Conservation (phyloP, 2,113 vertebrate species). For the Panthera uncia region DNA sequence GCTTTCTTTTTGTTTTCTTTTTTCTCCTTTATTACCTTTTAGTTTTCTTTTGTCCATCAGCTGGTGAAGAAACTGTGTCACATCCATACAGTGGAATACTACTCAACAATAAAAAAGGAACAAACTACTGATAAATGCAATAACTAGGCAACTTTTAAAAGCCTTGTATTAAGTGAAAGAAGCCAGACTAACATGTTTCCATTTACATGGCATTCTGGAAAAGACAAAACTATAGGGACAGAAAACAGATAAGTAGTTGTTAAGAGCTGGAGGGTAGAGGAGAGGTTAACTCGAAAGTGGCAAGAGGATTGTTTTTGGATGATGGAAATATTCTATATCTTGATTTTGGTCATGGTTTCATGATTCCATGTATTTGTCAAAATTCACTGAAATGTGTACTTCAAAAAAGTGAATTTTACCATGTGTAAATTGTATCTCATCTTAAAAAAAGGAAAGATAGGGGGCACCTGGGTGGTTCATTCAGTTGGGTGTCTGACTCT, state of each 20-base stretch:
- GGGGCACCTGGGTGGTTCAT: too few relatives aligned
- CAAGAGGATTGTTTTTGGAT: neutral
- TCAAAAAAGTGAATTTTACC: neutral
- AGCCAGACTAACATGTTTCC: neutral
- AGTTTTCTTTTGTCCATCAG: neutral
- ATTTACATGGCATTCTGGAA: neutral
- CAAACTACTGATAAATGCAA: neutral
- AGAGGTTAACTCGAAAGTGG: neutral
- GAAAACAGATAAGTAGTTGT: neutral
- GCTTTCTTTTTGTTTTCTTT: neutral
- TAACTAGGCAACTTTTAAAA: neutral
- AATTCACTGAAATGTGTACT: neutral
- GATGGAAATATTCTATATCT: neutral
- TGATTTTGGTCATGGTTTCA: neutral
- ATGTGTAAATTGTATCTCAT: neutral
- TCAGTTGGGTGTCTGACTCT: too few relatives aligned
- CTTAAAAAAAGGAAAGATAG: neutral
- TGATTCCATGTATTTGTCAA: neutral
- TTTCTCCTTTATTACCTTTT: neutral
- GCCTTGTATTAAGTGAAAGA: neutral
- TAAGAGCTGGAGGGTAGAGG: neutral
- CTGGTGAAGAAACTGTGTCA: neutral
- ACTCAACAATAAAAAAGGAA: neutral
- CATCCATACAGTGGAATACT: neutral
- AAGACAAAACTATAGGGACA: neutral